Evolutionary conservation across 2,888 invertebrate species (phyloP).

Genomic region (Rotaria macrura): DNA sequence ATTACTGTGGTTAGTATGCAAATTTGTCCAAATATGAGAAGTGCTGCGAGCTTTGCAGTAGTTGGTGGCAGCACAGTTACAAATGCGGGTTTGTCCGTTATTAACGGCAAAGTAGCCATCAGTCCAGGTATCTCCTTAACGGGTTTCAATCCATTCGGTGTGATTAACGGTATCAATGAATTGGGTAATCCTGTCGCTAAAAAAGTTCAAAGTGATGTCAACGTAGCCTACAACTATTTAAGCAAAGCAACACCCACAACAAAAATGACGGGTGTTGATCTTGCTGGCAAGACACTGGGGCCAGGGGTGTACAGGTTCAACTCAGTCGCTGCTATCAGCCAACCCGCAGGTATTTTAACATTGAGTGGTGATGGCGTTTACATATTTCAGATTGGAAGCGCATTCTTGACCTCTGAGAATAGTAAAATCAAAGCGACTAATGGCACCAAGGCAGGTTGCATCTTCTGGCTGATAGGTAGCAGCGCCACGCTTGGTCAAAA

Average conservation of each 20-base stretch:
- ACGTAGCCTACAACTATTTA: not conserved
- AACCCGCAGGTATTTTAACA: not conserved
- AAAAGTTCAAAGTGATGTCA: not conserved
- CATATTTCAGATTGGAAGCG: not conserved
- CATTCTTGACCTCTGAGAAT: not conserved
- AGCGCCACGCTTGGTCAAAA: not conserved
- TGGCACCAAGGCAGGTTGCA: not conserved
- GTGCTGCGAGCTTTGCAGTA: not conserved
- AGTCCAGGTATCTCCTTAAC: not conserved
- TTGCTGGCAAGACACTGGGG: not conserved
- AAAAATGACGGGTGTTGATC: not conserved
- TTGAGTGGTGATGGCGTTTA: not conserved
- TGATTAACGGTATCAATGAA: not conserved
- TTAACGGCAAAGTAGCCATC: not conserved
- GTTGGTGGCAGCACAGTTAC: not conserved
- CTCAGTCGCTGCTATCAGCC: not conserved
- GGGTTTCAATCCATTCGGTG: not conserved
- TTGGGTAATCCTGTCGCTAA: not conserved
- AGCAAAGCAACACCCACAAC: not conserved
- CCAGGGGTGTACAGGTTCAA: not conserved
- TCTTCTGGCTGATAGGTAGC: not conserved
- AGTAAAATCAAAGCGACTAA: not conserved
- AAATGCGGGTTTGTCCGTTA: not conserved
- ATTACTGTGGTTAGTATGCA: not conserved
- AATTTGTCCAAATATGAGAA: not conserved